A percentile compares a stretch with the other conserved stretches of the same genome.
Conservation (phyloP, 2,888 invertebrate genomes). For the Caenorhabditis zanzibari region DNA sequence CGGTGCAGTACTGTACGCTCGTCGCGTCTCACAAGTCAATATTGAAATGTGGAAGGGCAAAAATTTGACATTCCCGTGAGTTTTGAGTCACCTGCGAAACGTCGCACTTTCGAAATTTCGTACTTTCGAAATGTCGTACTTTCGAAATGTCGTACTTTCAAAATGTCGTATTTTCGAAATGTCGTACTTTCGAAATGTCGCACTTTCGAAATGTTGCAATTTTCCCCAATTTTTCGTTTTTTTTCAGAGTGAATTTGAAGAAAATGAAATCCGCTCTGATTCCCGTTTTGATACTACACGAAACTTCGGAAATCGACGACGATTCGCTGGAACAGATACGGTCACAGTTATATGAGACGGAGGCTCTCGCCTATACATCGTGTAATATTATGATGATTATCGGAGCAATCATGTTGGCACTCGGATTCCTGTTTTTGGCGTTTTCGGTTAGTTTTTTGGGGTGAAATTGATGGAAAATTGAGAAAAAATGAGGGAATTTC, state of each 20-base stretch:
- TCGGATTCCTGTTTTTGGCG: slow-evolving; percentile 54
- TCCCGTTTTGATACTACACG: slow-evolving; percentile 74
- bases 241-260: slow-evolving; percentile 70
- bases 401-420: slow-evolving; percentile 51
- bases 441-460: slow-evolving; percentile 34
- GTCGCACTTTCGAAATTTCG: not conserved
- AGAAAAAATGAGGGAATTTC: too few species aligned
- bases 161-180: too few species aligned
- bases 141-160: too few species aligned
- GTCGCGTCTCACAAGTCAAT: slow-evolving; percentile 75
- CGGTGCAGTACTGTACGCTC: slow-evolving; percentile 73
- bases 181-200: too few species aligned
- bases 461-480: not conserved
- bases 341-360: slow-evolving; percentile 71
- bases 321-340: slow-evolving; percentile 74
- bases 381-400: slow-evolving; percentile 54
- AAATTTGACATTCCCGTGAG: slow-evolving; percentile 80
- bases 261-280: slow-evolving; percentile 77
- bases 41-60: slow-evolving; percentile 82
- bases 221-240: not conserved
- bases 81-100: slow-evolving; percentile 7
- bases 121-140: too few species aligned
- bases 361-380: slow-evolving; percentile 59
- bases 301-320: slow-evolving; percentile 78
- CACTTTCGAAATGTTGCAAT: too few species aligned